A percentile compares a stretch with the other conserved stretches of the same genome.
Conservation (phyloP, 1,140 invertebrate genomes). For the Drosophila nikananu region DNA sequence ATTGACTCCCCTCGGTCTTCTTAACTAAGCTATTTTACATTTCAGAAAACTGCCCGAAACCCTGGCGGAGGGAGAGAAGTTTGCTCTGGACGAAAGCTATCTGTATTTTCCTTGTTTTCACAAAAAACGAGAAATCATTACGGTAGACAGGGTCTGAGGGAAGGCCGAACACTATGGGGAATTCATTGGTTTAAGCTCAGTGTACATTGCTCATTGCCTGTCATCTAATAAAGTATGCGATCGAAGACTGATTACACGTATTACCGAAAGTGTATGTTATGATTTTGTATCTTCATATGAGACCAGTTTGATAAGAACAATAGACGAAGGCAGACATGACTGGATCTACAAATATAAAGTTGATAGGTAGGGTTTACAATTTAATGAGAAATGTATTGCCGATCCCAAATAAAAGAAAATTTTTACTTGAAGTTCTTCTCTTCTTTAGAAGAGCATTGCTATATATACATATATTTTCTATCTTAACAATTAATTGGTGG, state of each 20-base stretch:
- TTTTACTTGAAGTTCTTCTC: not conserved
- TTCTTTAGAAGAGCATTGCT: too few species aligned
- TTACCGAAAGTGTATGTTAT: not conserved
- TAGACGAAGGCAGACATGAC: not conserved
- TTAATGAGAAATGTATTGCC: too few species aligned
- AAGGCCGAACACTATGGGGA: not conserved
- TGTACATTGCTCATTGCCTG: conserved; percentile 14
- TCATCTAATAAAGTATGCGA: not conserved
- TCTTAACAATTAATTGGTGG: too few species aligned
- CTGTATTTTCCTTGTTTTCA: conserved; percentile 56
- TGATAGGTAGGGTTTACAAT: not conserved
- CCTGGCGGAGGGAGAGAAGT: conserved; percentile 87
- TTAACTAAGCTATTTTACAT: not conserved
- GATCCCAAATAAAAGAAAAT: not conserved
- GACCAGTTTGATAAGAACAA: not conserved
- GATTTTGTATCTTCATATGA: not conserved
- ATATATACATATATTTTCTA: too few species aligned
- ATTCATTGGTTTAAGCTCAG: conserved; percentile 2
- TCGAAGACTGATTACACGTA: conserved; percentile 33
- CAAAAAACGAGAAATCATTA: not conserved
- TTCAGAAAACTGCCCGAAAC: conserved; percentile 86
- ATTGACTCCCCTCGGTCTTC: too few species aligned
- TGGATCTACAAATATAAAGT: not conserved
- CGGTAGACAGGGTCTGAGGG: not conserved
- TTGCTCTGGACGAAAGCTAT: conserved; percentile 86